Percentiles rank a stretch among this genome's conserved stretches.
Conservation (phyloP, 2,888 invertebrate genomes). For the Sacculina carcini region DNA sequence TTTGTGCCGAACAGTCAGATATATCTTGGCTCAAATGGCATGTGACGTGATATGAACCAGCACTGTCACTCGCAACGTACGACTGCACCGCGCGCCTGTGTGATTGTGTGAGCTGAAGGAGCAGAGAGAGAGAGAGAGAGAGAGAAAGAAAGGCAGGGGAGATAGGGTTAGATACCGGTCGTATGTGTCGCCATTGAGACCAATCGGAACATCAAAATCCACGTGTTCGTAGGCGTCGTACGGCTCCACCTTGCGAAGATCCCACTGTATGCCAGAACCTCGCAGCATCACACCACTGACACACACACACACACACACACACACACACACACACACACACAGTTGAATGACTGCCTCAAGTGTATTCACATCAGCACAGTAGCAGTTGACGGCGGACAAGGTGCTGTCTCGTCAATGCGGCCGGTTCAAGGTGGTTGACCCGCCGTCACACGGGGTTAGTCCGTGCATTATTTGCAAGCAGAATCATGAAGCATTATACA, state of each 20-base stretch:
- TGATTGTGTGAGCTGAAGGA: not conserved
- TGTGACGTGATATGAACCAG: not conserved
- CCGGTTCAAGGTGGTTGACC: too few relatives aligned
- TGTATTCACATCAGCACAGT: too few relatives aligned
- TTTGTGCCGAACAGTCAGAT: not conserved
- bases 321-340: too few relatives aligned
- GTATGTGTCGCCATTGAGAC: slow-evolving; percentile 84
- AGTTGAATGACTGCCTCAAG: too few relatives aligned
- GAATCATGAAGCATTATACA: too few relatives aligned
- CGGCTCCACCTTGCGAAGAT: slow-evolving; percentile 76
- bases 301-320: slow-evolving; percentile 9
- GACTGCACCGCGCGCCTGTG: too few relatives aligned
- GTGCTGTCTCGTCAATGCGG: too few relatives aligned
- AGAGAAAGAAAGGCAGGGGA: too few relatives aligned
- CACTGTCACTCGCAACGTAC: too few relatives aligned
- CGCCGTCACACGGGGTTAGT: too few relatives aligned
- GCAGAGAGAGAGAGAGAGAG: not conserved
- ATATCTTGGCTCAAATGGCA: not conserved
- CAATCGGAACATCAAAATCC: slow-evolving; percentile 92
- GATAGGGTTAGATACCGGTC: slow-evolving; percentile 47
- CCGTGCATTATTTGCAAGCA: too few relatives aligned
- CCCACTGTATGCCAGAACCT: slow-evolving; percentile 98
- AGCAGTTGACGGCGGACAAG: too few relatives aligned
- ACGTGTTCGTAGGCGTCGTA: slow-evolving; percentile 85
- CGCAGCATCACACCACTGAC: slow-evolving; percentile 88